A percentile compares a stretch with the other conserved stretches of the same genome.
Evolutionary conservation across 2,888 invertebrate genomes (phyloP).

Genomic region (Balanococcus diminutus): DNA sequence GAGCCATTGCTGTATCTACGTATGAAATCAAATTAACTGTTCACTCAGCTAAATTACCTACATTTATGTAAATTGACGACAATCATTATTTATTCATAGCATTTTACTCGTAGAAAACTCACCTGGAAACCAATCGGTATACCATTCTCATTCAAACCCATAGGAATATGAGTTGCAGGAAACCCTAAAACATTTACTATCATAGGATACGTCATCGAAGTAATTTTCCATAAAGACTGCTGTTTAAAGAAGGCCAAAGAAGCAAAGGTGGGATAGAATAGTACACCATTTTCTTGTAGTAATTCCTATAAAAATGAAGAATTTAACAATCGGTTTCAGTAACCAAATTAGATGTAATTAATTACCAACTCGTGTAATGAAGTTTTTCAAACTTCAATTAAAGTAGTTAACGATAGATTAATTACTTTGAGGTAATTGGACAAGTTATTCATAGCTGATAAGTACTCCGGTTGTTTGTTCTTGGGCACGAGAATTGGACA

Average conservation of each 20-base stretch:
- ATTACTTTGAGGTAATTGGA: not conserved
- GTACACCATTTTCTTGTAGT: slow-evolving; percentile 78
- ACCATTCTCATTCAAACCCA: slow-evolving; percentile 74
- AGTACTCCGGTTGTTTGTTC: slow-evolving; percentile 6
- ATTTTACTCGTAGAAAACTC: slow-evolving; percentile 41
- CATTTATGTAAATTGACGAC: too few species aligned
- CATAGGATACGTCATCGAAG: slow-evolving; percentile 83
- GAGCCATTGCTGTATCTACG: too few species aligned
- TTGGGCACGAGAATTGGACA: not conserved
- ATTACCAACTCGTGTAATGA: not conserved
- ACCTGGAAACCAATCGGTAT: slow-evolving; percentile 82
- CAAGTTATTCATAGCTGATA: slow-evolving; percentile 4
- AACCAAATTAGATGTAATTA: too few species aligned
- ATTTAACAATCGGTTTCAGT: not conserved
- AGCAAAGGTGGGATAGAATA: slow-evolving; percentile 83
- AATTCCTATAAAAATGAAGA: slow-evolving; percentile 64
- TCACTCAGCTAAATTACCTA: too few species aligned
- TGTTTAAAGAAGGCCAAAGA: slow-evolving; percentile 82
- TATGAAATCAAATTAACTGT: too few species aligned
- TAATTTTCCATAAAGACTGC: slow-evolving; percentile 75
- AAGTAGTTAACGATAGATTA: too few species aligned
- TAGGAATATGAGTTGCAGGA: slow-evolving; percentile 83
- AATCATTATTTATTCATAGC: too few species aligned
- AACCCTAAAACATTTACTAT: slow-evolving; percentile 83
- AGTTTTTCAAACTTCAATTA: not conserved